Conservation (phyloP, 2,888 invertebrate species). For the Drosophila acutilabella region DNA sequence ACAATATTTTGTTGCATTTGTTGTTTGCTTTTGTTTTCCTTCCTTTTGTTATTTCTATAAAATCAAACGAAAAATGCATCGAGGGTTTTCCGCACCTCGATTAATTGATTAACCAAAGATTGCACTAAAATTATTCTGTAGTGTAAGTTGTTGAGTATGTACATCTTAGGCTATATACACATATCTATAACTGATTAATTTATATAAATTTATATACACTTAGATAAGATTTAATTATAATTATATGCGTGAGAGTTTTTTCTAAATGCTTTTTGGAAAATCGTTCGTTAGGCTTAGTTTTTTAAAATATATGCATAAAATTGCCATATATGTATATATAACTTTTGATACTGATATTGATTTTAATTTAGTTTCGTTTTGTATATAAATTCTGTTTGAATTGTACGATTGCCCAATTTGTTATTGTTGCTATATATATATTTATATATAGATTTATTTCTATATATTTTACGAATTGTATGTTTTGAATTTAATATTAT, state of each 20-base stretch:
- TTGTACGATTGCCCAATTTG: slow-evolving; percentile 79
- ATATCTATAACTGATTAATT: slow-evolving; percentile 12
- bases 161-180: slow-evolving; percentile 45
- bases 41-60: slow-evolving; percentile 34
- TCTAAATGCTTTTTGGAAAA: slow-evolving; percentile 65
- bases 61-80: slow-evolving; percentile 34
- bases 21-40: no score
- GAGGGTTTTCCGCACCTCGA: slow-evolving; percentile 21
- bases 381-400: slow-evolving; percentile 79
- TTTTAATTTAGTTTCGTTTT: slow-evolving; percentile 27
- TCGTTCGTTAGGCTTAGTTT: slow-evolving; percentile 53
- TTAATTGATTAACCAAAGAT: slow-evolving; percentile 66
- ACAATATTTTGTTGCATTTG: slow-evolving; percentile 75
- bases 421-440: slow-evolving; percentile 42
- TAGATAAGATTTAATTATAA: slow-evolving; percentile 38
- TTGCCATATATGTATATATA: slow-evolving; percentile 45
- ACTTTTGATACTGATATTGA: slow-evolving; percentile 27
- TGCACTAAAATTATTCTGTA: slow-evolving; percentile 78
- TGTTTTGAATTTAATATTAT: neutral
- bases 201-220: slow-evolving; percentile 35
- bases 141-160: slow-evolving; percentile 63
- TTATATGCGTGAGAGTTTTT: slow-evolving; percentile 20
- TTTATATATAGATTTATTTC: slow-evolving; percentile 35
- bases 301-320: slow-evolving; percentile 72
- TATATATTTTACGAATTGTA: slow-evolving; percentile 38